phyloP scores from a whole-genome alignment of 2,888 invertebrate genomes.

The Drosophila quasianomalipes region DNA sequence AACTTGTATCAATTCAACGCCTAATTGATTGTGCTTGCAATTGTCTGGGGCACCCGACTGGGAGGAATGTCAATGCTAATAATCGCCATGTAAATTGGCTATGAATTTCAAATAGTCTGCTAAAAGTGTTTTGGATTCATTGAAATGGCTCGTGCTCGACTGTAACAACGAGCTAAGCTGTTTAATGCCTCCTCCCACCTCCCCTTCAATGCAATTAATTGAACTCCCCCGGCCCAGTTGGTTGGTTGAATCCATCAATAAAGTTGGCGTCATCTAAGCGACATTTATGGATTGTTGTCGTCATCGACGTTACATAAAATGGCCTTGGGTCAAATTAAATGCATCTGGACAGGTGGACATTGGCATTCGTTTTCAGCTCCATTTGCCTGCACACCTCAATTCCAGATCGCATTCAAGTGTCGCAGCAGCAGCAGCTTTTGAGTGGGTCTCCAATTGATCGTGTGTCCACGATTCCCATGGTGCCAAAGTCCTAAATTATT shows the following conservation, averaged over 20 bases:
- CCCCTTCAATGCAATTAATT: conserved; percentile 19
- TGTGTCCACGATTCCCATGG: conserved; percentile 48
- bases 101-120: conserved; percentile 68
- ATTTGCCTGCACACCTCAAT: conserved; percentile 19
- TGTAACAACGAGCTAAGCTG: conserved; percentile 26
- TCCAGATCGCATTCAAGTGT: not conserved
- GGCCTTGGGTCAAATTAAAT: conserved; percentile 30
- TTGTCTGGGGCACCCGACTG: conserved; percentile 65
- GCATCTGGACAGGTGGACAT: conserved; percentile 16
- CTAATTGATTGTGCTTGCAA: conserved; percentile 79
- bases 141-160: conserved; percentile 38
- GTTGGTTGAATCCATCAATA: conserved; percentile 78
- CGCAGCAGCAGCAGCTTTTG: not conserved
- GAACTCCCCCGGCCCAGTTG: not conserved
- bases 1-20: conserved; percentile 58
- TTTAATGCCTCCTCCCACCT: conserved; percentile 38
- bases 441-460: conserved; percentile 8
- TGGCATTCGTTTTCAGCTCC: conserved; percentile 14
- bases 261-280: conserved; percentile 70
- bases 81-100: conserved; percentile 78
- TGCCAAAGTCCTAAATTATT: conserved; percentile 62
- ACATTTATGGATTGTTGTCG: conserved; percentile 75
- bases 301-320: conserved; percentile 8
- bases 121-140: conserved; percentile 39
- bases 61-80: conserved; percentile 79